phyloP scores from a whole-genome alignment of 2,113 vertebrate genomes.

The human region DNA sequence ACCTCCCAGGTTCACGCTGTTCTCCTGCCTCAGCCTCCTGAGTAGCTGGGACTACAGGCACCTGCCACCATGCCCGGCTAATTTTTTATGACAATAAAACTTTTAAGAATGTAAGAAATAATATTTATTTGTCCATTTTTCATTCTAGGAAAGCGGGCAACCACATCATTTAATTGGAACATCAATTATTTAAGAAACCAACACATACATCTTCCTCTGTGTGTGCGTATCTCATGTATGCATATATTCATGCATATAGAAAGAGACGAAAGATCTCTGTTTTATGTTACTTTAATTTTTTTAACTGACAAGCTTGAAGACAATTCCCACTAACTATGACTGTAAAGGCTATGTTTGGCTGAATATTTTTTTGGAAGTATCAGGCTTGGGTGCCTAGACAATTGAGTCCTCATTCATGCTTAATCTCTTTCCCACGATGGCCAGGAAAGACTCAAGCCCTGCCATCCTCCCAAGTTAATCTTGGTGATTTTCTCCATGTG shows the following conservation, averaged over 20 bases:
- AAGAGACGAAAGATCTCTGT: background rate
- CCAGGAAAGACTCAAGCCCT: background rate
- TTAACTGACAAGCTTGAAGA: background rate
- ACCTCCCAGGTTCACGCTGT: no score
- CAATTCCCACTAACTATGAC: background rate
- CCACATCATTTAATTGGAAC: background rate
- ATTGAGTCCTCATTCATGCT: background rate
- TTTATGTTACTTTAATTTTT: background rate
- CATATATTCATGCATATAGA: background rate
- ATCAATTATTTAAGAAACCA: background rate
- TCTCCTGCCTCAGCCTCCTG: no score
- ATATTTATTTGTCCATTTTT: background rate
- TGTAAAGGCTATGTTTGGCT: background rate
- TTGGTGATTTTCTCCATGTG: background rate
- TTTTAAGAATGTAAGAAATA: background rate
- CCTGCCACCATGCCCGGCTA: fast-evolving
- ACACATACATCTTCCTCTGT: background rate
- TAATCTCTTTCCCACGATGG: background rate
- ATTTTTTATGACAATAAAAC: background rate
- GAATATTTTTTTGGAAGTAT: background rate
- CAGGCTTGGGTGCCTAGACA: background rate
- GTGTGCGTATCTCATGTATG: background rate
- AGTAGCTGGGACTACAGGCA: no score
- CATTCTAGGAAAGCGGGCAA: background rate
- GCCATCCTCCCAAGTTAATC: background rate